Percentiles rank a stretch among this genome's conserved stretches.
phyloP scores from a whole-genome alignment of 2,113 vertebrate species.

The Melanocharis versteri region DNA sequence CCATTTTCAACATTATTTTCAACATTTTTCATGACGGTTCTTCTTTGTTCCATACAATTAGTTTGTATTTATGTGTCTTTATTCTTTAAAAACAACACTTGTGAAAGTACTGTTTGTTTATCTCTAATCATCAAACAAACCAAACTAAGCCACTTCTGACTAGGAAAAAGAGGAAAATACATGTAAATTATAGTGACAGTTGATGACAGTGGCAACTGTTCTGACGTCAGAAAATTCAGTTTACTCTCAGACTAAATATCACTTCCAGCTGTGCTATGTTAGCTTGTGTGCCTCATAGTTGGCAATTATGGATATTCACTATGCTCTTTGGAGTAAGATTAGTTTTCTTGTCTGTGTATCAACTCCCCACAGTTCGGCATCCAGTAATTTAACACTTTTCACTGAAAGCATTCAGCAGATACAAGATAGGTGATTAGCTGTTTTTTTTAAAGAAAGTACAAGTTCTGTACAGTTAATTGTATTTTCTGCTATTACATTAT shows the following conservation, averaged over 20 bases:
- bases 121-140: background rate
- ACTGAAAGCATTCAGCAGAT: constrained; percentile 34
- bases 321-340: constrained; percentile 2
- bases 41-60: background rate
- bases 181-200: background rate
- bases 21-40: background rate
- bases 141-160: background rate
- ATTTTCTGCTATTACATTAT: background rate
- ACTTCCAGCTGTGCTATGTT: constrained; percentile 35
- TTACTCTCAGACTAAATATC: background rate
- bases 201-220: background rate
- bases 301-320: constrained; percentile 45
- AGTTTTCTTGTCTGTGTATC: constrained; percentile 50
- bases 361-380: constrained; percentile 22
- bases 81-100: background rate
- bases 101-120: background rate
- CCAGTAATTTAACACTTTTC: constrained; percentile 55
- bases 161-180: background rate
- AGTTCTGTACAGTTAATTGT: background rate
- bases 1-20: background rate
- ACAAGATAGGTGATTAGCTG: constrained; percentile 3
- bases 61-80: background rate
- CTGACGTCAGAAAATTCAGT: background rate
- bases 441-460: background rate
- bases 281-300: background rate